A percentile compares a stretch with the other conserved stretches of the same genome.
Conservation (phyloP, 2,888 invertebrate genomes). For the Abscondita cerata region DNA sequence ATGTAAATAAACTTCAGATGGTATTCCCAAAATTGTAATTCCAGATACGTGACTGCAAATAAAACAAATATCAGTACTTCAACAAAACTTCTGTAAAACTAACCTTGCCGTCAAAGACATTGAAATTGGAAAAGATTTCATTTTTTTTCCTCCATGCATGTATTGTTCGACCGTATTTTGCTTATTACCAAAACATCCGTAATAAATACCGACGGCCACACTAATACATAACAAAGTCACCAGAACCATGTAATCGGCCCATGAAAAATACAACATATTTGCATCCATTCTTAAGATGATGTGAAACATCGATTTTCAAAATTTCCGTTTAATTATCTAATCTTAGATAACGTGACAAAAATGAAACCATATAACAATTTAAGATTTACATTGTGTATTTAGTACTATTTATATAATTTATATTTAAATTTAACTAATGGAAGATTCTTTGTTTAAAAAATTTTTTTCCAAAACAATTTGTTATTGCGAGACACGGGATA, state of each 20-base stretch:
- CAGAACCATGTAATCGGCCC: slow-evolving; percentile 43
- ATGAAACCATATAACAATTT: no score
- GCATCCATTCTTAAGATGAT: no score
- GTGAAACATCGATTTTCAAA: no score
- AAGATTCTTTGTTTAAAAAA: no score
- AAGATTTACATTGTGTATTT: no score
- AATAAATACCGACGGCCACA: slow-evolving; percentile 52
- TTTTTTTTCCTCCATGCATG: slow-evolving; percentile 71
- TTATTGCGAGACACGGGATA: no score
- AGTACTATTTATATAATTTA: no score
- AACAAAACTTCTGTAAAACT: not conserved
- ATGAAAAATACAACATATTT: slow-evolving; percentile 17
- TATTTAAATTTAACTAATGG: no score
- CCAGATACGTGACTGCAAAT: slow-evolving; percentile 77
- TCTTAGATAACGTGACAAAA: no score
- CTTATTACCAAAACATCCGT: slow-evolving; percentile 63
- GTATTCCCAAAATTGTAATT: slow-evolving; percentile 73
- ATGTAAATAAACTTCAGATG: slow-evolving; percentile 73
- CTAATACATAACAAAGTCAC: slow-evolving; percentile 54
- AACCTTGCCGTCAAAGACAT: slow-evolving; percentile 75
- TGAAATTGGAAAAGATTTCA: slow-evolving; percentile 73
- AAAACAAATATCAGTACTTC: slow-evolving; percentile 18
- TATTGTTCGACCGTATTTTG: slow-evolving; percentile 72
- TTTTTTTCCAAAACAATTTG: no score
- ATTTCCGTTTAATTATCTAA: no score